Base-by-base conservation (phyloP, 2,888 invertebrate species). In the Timandra comae region DNA sequence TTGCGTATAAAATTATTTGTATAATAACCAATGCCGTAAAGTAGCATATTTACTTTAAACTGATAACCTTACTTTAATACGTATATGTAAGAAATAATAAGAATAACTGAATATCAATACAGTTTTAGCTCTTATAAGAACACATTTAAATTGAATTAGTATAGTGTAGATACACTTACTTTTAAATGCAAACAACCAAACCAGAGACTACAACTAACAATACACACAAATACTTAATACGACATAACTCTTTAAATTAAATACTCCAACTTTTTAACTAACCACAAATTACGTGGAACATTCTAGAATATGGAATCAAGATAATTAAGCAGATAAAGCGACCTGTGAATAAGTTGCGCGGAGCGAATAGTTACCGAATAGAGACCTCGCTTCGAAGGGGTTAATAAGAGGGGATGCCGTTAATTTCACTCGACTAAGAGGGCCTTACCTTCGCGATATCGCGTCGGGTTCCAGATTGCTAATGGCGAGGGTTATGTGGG, bases 321-420 rank as follows among this genome's bases (percentile, higher is more conserved):
- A 40, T 41, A 41, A 41, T 43, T 43, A 41, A 40, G 36, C 41
- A 40, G 35, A 40, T 40, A 33, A 43, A 43, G 37, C 37, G 19
- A 30, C 29, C 21, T 23, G 29, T 41, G 34, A 38, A 38, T 42
- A 47, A 44, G 36, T 67, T 69, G 63, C 49, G 43, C 52, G 46
- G 52, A 60, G 52, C 46, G 51, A 62, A 60, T 63, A 67, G 68
- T 66, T 67, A 56, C 68, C 38, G 37, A 43, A 48, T 45, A 69
- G 69, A 65, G 63, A 52, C 51, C 44, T 49, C 41, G 53, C 56
- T 58, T 48, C 56, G 65, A 59, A 72, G 70, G 73, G 79, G 75
- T 76, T 79, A 76, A 76, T 73, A 71, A 71, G 71, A 63, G 64
- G 57, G 72, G 66, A 61, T 65, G 71, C 63, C 61, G 73, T 75